Percentiles rank a stretch among this genome's conserved stretches.
phyloP scores from a whole-genome alignment of 1,140 invertebrate genomes.

The Venturia canescens region DNA sequence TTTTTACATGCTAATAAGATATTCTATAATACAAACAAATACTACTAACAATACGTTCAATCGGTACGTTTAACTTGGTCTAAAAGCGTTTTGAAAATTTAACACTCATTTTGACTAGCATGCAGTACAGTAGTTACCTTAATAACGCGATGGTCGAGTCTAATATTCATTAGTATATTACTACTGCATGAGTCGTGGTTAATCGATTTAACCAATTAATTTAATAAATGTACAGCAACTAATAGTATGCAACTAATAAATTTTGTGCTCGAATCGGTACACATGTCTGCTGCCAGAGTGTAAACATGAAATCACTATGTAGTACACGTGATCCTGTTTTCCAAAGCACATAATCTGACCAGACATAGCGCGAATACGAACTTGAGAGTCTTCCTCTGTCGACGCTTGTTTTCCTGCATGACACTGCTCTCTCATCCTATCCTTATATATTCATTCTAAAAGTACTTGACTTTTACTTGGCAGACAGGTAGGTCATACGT shows the following conservation, averaged over 20 bases:
- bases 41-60: too few species aligned
- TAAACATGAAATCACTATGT: constrained; percentile 1
- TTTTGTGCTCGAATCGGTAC: neutral
- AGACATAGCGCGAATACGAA: neutral
- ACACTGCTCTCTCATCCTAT: neutral
- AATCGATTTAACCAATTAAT: neutral
- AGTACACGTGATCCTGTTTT: neutral
- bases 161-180: too few species aligned
- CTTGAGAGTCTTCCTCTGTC: neutral
- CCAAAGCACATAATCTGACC: neutral
- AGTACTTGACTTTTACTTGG: neutral
- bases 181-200: neutral
- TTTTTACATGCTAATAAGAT: too few species aligned
- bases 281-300: neutral
- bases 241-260: neutral
- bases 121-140: too few species aligned
- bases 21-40: too few species aligned
- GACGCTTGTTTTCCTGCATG: neutral
- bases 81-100: too few species aligned
- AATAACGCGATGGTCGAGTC: too few species aligned
- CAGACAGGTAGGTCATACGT: neutral
- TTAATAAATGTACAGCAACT: too few species aligned
- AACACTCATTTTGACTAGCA: too few species aligned
- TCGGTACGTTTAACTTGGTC: too few species aligned
- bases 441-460: neutral